Percentiles rank a stretch among this genome's conserved stretches.
phyloP scores from a whole-genome alignment of 2,888 invertebrate genomes.

The Candidula unifasciata region DNA sequence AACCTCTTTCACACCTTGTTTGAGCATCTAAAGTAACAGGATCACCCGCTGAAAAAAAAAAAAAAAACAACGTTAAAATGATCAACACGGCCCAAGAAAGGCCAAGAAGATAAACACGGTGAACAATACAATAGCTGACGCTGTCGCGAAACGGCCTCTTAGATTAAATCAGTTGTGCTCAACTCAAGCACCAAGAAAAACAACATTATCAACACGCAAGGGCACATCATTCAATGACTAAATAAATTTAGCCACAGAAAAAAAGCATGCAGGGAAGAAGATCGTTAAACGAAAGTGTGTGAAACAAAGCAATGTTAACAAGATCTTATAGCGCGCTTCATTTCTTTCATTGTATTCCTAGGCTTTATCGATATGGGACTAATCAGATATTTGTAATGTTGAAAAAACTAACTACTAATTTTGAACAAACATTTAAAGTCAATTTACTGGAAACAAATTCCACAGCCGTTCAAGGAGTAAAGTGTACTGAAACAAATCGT shows the following conservation, averaged over 20 bases:
- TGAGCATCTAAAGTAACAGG: no score
- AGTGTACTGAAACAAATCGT: no score
- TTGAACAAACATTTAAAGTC: no score
- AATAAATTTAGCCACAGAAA: neutral
- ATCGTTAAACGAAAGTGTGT: neutral
- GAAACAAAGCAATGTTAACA: no score
- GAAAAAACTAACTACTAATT: no score
- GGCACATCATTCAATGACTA: neutral
- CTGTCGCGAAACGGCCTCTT: neutral
- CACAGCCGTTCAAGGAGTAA: no score
- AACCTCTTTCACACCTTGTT: no score
- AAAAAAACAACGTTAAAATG: neutral
- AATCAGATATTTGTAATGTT: no score
- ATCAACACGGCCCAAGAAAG: neutral
- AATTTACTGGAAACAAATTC: no score
- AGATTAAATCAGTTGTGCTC: neutral
- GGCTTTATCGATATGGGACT: no score
- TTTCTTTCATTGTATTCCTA: neutral
- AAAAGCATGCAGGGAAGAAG: neutral
- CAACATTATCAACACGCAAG: neutral
- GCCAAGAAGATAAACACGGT: neutral
- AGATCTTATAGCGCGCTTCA: no score
- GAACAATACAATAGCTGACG: neutral
- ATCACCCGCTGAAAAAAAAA: no score
- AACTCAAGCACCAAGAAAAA: neutral